A percentile compares a stretch with the other conserved stretches of the same genome.
Conservation (phyloP, 2,113 vertebrate genomes). For the Empidonax alnorum region DNA sequence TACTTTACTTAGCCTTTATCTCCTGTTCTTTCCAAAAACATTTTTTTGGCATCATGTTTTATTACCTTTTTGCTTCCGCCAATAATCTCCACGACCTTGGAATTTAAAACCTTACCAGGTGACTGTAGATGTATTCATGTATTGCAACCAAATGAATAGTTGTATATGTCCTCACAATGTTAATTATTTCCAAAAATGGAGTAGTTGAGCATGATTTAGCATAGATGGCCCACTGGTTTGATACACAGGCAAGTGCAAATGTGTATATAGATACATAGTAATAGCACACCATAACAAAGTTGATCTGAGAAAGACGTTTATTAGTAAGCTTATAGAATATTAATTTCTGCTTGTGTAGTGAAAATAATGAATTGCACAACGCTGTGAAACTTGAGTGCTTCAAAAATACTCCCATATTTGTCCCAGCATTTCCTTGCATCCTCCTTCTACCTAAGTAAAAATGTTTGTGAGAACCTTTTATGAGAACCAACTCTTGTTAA, state of each 20-base stretch:
- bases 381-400: background rate
- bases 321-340: background rate
- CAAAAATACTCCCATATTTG: background rate
- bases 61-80: background rate
- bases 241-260: background rate
- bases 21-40: background rate
- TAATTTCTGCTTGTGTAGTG: background rate
- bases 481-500: background rate
- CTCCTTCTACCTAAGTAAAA: background rate
- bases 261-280: background rate
- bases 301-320: background rate
- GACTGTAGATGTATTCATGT: background rate
- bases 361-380: background rate
- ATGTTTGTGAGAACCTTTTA: background rate
- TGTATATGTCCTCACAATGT: background rate
- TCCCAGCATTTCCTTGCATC: background rate
- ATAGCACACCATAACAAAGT: background rate
- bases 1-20: background rate
- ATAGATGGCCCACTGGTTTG: background rate
- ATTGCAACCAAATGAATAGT: background rate
- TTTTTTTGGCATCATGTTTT: background rate
- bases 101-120: background rate
- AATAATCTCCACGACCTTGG: background rate
- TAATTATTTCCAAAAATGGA: background rate
- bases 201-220: background rate